Conservation (phyloP, 2,888 invertebrate species). For the Acleris laterana region DNA sequence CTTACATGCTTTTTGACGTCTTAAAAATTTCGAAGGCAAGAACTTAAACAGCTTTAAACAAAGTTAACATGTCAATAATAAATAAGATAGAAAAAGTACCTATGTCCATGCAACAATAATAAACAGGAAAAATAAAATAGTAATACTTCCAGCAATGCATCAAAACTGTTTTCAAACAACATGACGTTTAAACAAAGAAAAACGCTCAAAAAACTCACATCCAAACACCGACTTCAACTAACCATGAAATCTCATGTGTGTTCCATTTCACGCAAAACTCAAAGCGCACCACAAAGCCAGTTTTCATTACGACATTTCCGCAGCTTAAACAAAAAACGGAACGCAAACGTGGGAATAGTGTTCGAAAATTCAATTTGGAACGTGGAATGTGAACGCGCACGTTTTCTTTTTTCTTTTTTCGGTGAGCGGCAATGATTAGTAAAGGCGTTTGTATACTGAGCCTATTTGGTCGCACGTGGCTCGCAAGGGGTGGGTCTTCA, state of each 20-base stretch:
- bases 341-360: constrained; percentile 37
- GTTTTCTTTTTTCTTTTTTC: constrained; percentile 64
- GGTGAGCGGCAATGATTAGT: constrained; percentile 76
- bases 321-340: constrained; percentile 57
- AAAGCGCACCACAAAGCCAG: constrained; percentile 64
- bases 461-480: constrained; percentile 82
- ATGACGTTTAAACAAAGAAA: constrained; percentile 35
- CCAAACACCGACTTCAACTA: constrained; percentile 69
- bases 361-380: constrained; percentile 56
- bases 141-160: background rate
- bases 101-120: background rate
- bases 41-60: background rate
- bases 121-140: background rate
- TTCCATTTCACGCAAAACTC: constrained; percentile 75
- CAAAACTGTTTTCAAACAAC: constrained; percentile 26
- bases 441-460: constrained; percentile 76
- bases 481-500: constrained; percentile 76
- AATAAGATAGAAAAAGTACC: background rate
- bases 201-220: constrained; percentile 51
- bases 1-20: too few relatives aligned
- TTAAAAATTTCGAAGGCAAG: too few relatives aligned
- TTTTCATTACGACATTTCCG: constrained; percentile 68
- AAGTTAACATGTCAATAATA: background rate
- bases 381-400: constrained; percentile 64
- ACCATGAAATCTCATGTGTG: constrained; percentile 80